Evolutionary conservation across 2,888 invertebrate species (phyloP), one percentile per base, ranked within the genome.

Genomic region (Gastracanthus pulcherrimus): DNA sequence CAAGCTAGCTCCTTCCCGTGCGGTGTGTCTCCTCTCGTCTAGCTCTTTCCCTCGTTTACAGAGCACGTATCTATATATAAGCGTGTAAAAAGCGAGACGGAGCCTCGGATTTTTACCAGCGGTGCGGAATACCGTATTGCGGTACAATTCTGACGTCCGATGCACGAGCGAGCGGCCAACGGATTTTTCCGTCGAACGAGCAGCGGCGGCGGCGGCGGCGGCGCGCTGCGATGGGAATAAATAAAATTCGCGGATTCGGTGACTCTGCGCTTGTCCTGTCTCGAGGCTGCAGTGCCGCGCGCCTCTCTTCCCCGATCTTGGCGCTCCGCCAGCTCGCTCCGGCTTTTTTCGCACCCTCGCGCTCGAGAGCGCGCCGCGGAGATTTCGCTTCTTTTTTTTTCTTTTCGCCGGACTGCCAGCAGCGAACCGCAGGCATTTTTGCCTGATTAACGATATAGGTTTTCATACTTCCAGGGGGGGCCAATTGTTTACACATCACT

Each of bases 391-490:
- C 36, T 36, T 72, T 72, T 81, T n/a, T n/a, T n/a, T n/a, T 76
- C 82, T 82, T 80, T 64, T 64, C 67, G 76, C 75, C 72, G 84
- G 85, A 85, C 86, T 85, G 85, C 80, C n/a, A n/a, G n/a, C n/a
- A n/a, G n/a, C 84, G 84, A 45, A 88, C 88, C 89, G 85, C 88
- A 85, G 86, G 87, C 88, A 88, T 88, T 89, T 88, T 88, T 88
- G 85, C 86, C 87, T 89, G 87, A 90, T 90, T 88, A 88, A 88
- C 88, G 87, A 88, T 88, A 89, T 88, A 86, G 87, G 86, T 89
- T 88, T 87, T 87, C 85, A 86, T 88, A 88, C 87, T 86, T 86
- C n/a, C n/a, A n/a, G n/a, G n/a, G n/a, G n/a, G n/a, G n/a, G n/a
- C n/a, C n/a, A n/a, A n/a, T n/a, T n/a, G n/a, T n/a, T n/a, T n/a